These are phyloP conservation scores for Conchocele bisecta DNA, from an alignment of 2,888 invertebrate genomes.

Conservation along the genomic window DNA sequence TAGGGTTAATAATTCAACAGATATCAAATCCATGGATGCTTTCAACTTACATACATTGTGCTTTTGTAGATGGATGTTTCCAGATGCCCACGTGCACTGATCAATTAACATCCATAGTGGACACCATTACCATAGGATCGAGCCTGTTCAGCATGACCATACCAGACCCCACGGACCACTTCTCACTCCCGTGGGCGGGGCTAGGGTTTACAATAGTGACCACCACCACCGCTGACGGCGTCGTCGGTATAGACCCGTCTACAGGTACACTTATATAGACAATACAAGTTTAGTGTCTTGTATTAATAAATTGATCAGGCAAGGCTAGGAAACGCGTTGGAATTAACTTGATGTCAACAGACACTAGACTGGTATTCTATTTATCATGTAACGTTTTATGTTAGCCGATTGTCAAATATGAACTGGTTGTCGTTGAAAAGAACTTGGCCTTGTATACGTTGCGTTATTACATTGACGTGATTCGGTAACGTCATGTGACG, in stretches of 20 bases:
- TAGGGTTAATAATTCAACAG: too few species aligned
- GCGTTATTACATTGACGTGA: too few species aligned
- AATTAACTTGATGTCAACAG: too few species aligned
- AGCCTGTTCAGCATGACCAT: background rate
- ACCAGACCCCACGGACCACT: background rate
- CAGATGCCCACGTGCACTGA: background rate
- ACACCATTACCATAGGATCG: background rate
- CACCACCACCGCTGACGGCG: background rate
- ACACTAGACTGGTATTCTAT: too few species aligned
- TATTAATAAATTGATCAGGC: background rate
- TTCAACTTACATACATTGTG: background rate
- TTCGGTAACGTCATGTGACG: too few species aligned
- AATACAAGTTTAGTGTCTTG: background rate
- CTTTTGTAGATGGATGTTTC: constrained; percentile 1
- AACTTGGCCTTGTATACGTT: too few species aligned
- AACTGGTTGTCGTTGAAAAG: too few species aligned
- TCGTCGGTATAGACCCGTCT: background rate
- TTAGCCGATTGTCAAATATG: too few species aligned
- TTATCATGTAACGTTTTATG: too few species aligned
- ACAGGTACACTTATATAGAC: background rate
- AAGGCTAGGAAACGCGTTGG: too few species aligned
- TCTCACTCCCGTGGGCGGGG: background rate
- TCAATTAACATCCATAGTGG: background rate
- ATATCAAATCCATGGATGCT: too few species aligned
- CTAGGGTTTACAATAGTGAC: background rate